phyloP scores from a whole-genome alignment of 1,140 invertebrate species.

The Subanguina moxae region DNA sequence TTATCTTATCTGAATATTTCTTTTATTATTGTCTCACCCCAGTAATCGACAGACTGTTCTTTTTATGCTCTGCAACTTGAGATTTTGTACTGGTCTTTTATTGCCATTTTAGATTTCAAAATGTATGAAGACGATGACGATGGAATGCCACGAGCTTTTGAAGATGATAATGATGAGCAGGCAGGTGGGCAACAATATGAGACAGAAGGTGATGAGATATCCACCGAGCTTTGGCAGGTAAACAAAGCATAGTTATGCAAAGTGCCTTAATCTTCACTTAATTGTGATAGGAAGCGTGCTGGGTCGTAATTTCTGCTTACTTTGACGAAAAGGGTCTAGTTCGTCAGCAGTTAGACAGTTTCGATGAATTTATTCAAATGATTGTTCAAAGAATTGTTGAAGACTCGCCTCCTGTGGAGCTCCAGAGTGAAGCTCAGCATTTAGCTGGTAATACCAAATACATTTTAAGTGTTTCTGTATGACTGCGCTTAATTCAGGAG shows the following conservation, averaged over 20 bases:
- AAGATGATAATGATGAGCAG: conserved; percentile 37
- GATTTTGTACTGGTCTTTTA: too few relatives aligned
- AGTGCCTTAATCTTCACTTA: conserved; percentile 59
- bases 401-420: conserved; percentile 91
- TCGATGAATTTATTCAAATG: conserved; percentile 99
- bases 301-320: conserved; percentile 98
- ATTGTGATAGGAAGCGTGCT: conserved; percentile 96
- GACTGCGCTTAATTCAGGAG: conserved; percentile 36
- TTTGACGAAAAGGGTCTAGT: conserved; percentile 98
- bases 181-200: conserved; percentile 31
- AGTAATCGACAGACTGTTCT: too few relatives aligned
- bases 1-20: too few relatives aligned
- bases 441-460: conserved; percentile 67
- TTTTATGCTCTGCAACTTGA: too few relatives aligned
- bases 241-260: too few relatives aligned
- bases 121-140: conserved; percentile 26
- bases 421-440: conserved; percentile 95
- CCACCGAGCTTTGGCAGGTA: conserved; percentile 52
- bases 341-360: conserved; percentile 94
- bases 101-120: neutral
- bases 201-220: conserved; percentile 47
- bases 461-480: conserved; percentile 8
- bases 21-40: too few relatives aligned
- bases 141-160: conserved; percentile 13
- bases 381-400: conserved; percentile 97